Evolutionary conservation across 2,888 invertebrate species (phyloP).

Genomic region (Patella pellucida): DNA sequence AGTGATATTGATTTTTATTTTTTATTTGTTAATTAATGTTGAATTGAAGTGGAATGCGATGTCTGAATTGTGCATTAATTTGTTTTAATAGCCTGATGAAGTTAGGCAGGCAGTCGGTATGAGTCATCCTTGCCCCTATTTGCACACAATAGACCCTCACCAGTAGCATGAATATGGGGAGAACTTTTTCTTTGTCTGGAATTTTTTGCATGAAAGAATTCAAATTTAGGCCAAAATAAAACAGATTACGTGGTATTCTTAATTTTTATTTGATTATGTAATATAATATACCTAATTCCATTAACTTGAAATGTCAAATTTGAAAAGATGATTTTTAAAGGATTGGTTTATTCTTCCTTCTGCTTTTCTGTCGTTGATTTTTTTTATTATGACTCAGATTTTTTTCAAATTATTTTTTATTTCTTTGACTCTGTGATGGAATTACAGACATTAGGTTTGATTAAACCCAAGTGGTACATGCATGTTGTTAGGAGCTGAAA

Average conservation of each 20-base stretch:
- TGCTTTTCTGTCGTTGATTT: no score
- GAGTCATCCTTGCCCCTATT: conserved; percentile 7
- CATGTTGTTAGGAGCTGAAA: no score
- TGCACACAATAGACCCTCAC: conserved; percentile 10
- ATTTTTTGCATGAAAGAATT: conserved; percentile 10
- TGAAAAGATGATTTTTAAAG: no score
- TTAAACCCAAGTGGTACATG: no score
- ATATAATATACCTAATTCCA: neutral
- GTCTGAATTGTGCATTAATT: conserved; percentile 5
- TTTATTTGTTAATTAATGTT: no score
- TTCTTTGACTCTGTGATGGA: no score
- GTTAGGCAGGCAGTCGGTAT: conserved; percentile 9
- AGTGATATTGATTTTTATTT: neutral
- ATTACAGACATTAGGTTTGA: no score
- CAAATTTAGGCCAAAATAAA: neutral
- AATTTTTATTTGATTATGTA: neutral
- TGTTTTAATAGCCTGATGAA: conserved; percentile 4
- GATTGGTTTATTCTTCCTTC: no score
- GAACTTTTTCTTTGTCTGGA: conserved; percentile 9
- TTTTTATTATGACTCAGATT: no score
- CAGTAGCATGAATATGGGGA: neutral
- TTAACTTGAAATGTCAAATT: neutral
- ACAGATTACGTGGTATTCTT: neutral
- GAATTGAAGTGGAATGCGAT: neutral
- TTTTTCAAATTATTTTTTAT: no score